These are phyloP conservation scores for Pomatostomus ruficeps DNA, from an alignment of 2,113 vertebrate genomes.

Conservation along the genomic window DNA sequence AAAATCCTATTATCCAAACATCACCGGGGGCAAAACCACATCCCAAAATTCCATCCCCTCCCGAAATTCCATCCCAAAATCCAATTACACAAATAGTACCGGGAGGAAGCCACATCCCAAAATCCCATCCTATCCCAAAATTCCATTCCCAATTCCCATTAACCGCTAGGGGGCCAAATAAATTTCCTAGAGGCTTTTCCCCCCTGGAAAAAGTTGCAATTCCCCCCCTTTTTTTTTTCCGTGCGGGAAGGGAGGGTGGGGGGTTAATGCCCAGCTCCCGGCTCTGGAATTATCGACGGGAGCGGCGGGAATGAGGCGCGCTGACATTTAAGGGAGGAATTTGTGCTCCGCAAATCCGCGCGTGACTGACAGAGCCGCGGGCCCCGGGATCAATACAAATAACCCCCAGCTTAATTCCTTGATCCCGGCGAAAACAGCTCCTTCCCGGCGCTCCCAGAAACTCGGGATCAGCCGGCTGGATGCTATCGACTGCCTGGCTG, in stretches of 20 bases:
- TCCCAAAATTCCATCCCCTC: no score
- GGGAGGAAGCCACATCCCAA: background rate
- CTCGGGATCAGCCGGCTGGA: constrained; percentile 68
- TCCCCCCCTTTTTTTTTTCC: background rate
- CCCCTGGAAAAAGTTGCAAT: background rate
- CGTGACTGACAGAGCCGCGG: constrained; percentile 84
- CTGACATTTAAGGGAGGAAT: constrained; percentile 99
- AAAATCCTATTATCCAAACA: background rate
- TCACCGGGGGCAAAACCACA: no score
- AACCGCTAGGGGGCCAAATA: constrained; percentile 62
- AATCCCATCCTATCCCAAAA: background rate
- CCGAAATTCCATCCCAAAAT: background rate
- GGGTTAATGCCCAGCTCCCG: constrained; percentile 79
- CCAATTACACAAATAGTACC: background rate
- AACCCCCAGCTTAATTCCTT: constrained; percentile 99
- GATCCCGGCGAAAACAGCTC: constrained; percentile 90
- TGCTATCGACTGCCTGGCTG: constrained; percentile 83
- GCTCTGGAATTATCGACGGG: constrained; percentile 85
- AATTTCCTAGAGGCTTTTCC: background rate
- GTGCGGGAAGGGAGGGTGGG: background rate
- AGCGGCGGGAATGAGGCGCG: constrained; percentile 87
- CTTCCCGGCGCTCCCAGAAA: constrained; percentile 83
- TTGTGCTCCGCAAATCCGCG: constrained; percentile 98
- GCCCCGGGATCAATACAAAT: constrained; percentile 99
- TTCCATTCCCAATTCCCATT: background rate